Base-by-base conservation (phyloP, 2,888 invertebrate species). In the Lasius platythorax region DNA sequence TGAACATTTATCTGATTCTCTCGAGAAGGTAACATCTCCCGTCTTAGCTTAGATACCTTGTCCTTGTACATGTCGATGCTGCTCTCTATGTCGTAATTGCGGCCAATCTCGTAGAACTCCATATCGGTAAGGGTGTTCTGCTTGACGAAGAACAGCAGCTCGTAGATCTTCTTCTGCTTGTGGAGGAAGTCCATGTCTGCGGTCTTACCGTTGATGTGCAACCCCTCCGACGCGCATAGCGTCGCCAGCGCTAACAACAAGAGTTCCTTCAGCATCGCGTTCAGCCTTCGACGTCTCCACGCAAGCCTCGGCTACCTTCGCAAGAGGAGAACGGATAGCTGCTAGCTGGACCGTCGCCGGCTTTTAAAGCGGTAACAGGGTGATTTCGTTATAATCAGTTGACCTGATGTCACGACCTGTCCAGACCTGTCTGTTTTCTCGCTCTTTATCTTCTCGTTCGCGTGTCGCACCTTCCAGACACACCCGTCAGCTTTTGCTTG, bases 141-240 rank as follows among this genome's bases (percentile, higher is more conserved):
- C 46, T 92, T 91, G 5, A 94, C 84, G 89, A 92, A 95, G 85
- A 93, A 89, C 83, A 95, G 87, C 0, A 95, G 90, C 23, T 95
- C 94, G 89, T 93, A 94, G 84, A 95, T 88, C 85, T 94, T 94
- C 92, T 94, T 95, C 86, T 95, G 94, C 75, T 93, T 94, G 72
- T 93, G 92, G 23, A 95, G 92, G 87, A 93, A 95, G 12, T 94
- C 94, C 89, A 94, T 90, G 85, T 94, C 94, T 56, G 94, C 95
- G n/a, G 93, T 94, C 33, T 87, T 91, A 68, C 87, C 86, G 63
- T 87, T 84, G 18, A 76, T 61, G 53, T 63, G 79, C 28, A 81
- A 33, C 72, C 91, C 93, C 85, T 92, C 84, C 33, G 91, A 72
- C 68, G 91, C 87, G 89, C 92, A 93, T 78, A 92, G 81, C 72